Percentiles rank a stretch among this genome's conserved stretches.
These are phyloP conservation scores for Petaurus breviceps DNA, from an alignment of 2,113 vertebrate genomes.

Conservation along the genomic window DNA sequence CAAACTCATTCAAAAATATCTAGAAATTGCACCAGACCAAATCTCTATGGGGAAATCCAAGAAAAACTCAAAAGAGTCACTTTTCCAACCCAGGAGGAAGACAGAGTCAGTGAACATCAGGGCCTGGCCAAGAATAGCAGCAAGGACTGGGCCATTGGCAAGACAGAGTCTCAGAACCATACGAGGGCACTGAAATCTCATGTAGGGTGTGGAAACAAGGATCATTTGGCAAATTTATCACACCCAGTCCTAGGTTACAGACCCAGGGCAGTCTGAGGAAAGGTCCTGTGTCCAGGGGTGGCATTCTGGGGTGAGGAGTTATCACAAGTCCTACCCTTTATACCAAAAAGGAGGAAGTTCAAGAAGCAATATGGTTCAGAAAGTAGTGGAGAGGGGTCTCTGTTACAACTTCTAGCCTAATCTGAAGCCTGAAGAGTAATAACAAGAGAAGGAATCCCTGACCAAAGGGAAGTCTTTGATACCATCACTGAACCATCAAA, in stretches of 20 bases:
- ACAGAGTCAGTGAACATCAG: neutral
- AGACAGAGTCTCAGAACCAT: neutral
- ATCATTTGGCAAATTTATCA: neutral
- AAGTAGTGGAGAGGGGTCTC: neutral
- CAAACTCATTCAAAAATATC: neutral
- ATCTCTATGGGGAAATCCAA: neutral
- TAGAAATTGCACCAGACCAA: neutral
- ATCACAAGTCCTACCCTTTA: neutral
- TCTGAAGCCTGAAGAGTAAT: neutral
- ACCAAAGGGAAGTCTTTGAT: no score
- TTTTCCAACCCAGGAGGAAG: neutral
- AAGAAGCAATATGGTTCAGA: neutral
- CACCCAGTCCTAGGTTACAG: neutral
- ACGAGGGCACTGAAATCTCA: neutral
- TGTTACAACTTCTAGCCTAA: neutral
- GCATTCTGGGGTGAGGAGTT: neutral
- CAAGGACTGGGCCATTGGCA: neutral
- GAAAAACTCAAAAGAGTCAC: neutral
- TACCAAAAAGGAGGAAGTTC: neutral
- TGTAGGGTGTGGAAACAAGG: neutral
- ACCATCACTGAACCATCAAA: no score
- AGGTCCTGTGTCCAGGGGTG: neutral
- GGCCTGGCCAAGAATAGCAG: neutral
- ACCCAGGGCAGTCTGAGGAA: neutral
- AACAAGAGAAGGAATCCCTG: neutral